These are phyloP conservation scores for Chunga burmeisteri DNA, from an alignment of 2,113 vertebrate species.

Conservation along the genomic window DNA sequence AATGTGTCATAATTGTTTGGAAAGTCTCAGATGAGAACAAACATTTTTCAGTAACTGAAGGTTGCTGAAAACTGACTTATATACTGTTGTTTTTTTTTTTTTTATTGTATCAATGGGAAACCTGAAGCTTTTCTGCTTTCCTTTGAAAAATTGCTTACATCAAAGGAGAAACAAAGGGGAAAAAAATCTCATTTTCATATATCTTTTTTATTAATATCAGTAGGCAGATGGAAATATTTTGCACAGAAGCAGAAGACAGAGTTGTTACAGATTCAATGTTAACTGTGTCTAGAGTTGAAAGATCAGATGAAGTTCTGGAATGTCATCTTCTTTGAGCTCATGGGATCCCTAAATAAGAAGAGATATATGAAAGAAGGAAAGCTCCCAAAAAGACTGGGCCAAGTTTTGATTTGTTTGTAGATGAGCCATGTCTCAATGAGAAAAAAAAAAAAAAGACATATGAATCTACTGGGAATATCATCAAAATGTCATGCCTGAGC, in stretches of 20 bases:
- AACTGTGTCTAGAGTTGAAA: neutral
- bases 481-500: neutral
- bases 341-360: neutral
- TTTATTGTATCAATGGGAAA: neutral
- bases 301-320: constrained; percentile 5
- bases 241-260: neutral
- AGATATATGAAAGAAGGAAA: neutral
- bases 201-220: neutral
- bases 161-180: neutral
- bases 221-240: neutral
- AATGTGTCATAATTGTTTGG: neutral
- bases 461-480: neutral
- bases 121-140: neutral
- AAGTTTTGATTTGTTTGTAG: constrained; percentile 14
- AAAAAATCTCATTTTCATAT: neutral
- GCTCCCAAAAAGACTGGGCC: neutral
- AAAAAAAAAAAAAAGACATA: neutral
- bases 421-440: neutral
- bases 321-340: neutral
- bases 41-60: neutral
- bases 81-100: neutral
- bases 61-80: neutral
- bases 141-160: neutral
- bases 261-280: neutral
- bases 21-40: neutral